Conservation (phyloP, 2,888 invertebrate species). For the Syritta pipiens region DNA sequence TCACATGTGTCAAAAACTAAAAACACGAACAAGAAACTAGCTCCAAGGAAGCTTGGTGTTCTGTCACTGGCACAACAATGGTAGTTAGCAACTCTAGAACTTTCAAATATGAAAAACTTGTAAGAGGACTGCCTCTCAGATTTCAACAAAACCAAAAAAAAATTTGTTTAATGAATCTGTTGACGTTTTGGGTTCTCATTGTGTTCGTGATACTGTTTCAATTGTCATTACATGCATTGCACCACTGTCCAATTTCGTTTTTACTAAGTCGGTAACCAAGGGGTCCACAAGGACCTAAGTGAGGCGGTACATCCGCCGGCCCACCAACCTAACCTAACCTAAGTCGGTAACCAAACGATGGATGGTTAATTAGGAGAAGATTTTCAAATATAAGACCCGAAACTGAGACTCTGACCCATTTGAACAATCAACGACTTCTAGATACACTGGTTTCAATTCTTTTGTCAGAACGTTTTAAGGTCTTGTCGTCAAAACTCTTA, state of each 20-base stretch:
- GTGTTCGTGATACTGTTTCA: conserved; percentile 88
- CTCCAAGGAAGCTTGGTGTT: too few relatives aligned
- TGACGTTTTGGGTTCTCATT: conserved; percentile 82
- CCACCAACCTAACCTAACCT: conserved; percentile 82
- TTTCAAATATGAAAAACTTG: too few relatives aligned
- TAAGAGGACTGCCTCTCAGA: too few relatives aligned
- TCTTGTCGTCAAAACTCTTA: conserved; percentile 25
- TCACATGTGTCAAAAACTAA: too few relatives aligned
- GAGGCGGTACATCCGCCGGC: conserved; percentile 70
- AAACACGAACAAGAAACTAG: too few relatives aligned
- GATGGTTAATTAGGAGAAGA: conserved; percentile 88
- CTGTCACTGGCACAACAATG: too few relatives aligned
- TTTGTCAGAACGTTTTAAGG: conserved; percentile 81
- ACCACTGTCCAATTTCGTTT: conserved; percentile 86
- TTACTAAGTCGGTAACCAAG: conserved; percentile 88
- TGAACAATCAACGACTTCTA: conserved; percentile 95
- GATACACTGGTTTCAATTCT: conserved; percentile 84
- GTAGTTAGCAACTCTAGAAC: too few relatives aligned
- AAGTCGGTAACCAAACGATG: too few relatives aligned
- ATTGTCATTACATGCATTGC: conserved; percentile 95
- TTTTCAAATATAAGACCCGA: conserved; percentile 92
- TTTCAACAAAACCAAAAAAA: too few relatives aligned
- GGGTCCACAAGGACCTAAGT: conserved; percentile 84
- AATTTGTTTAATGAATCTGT: background rate
- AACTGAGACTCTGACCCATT: conserved; percentile 95